phyloP scores from a whole-genome alignment of 2,797 vertebrate genomes.

The Malacoctenus gilli region DNA sequence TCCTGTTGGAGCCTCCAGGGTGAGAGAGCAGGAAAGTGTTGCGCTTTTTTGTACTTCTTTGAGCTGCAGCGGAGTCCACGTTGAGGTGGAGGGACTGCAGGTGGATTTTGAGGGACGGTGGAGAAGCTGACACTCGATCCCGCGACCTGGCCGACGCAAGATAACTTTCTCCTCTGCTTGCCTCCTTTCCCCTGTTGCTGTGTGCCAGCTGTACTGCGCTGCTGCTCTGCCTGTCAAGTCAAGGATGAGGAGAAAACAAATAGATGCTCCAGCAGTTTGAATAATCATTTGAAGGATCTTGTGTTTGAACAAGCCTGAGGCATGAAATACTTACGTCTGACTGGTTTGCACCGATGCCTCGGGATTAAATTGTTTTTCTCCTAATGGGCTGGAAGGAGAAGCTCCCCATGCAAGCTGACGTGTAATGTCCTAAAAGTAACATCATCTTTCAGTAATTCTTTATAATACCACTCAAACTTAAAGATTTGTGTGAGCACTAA shows the following conservation, averaged over 20 bases:
- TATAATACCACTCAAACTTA: not conserved
- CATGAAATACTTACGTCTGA: slow-evolving; percentile 45
- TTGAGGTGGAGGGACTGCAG: slow-evolving; percentile 66
- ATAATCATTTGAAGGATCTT: slow-evolving; percentile 8
- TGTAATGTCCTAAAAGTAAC: slow-evolving; percentile 61
- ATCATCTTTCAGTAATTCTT: not conserved
- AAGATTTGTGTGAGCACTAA: not conserved
- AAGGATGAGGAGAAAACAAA: slow-evolving; percentile 6
- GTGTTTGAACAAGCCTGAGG: not conserved
- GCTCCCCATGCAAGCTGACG: not conserved
- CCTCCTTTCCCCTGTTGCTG: slow-evolving; percentile 26
- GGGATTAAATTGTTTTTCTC: slow-evolving; percentile 10
- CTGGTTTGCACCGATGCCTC: slow-evolving; percentile 16
- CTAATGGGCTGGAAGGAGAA: slow-evolving; percentile 43
- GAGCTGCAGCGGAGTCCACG: slow-evolving; percentile 25
- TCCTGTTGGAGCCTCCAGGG: slow-evolving; percentile 38
- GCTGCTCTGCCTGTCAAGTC: slow-evolving; percentile 43
- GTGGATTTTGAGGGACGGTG: slow-evolving; percentile 47
- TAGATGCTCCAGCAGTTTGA: not conserved
- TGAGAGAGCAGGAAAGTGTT: slow-evolving; percentile 19
- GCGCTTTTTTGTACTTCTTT: slow-evolving; percentile 25
- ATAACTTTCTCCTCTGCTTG: slow-evolving; percentile 27
- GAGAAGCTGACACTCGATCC: slow-evolving; percentile 34
- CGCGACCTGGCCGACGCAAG: slow-evolving; percentile 24
- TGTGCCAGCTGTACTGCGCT: slow-evolving; percentile 22